Evolutionary conservation across 1,140 invertebrate species (phyloP), one percentile per base, ranked within the genome.

Genomic region (Cryptotermes secundus): DNA sequence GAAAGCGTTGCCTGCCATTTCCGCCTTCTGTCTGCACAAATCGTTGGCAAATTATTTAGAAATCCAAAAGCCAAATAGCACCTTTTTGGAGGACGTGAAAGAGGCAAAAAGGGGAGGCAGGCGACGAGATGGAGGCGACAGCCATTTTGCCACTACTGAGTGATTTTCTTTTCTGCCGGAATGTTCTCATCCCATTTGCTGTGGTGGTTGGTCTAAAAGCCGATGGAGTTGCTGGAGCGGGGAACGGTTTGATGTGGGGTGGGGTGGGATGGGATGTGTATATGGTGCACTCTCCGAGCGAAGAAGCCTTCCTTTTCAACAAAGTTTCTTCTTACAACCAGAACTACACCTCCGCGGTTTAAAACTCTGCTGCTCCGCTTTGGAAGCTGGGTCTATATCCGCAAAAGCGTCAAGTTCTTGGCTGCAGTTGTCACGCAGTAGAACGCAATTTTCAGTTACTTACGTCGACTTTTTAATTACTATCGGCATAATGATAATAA

Each of bases 21-120:
- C 81, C 81, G 24, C 35, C 26, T 3, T 45, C 22, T 3, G n/a
- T 3, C 35, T 45, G 81, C 81, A 45, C 81, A 82, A 82, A 82
- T 82, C 81, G 81, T 82, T 82, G 81, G 81, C 81, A 82, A 82
- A 82, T 82, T 82, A 82, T 82, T 82, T 82, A 82, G 81, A 82
- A 82, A 82, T 82, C 81, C 81, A 82, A 82, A 82, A 82, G 81
- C 81, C 81, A 82, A 82, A 82, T 82, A 82, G 81, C 81, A 45
- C 45, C 81, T 38, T 45, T 38, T 38, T n/a, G 80, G 42, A 82
- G 45, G 81, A 80, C 10, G 80, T 35, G 80, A 36, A 38, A 38
- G 80, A 80, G 80, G 36, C 80, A 35, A 38, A 80, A 38, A 38
- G 35, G 35, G 31, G n/a, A 80, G n/a, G 35, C 79, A 19, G 26